Base-by-base conservation (phyloP, 2,888 invertebrate species). In the Aethes cnicana region DNA sequence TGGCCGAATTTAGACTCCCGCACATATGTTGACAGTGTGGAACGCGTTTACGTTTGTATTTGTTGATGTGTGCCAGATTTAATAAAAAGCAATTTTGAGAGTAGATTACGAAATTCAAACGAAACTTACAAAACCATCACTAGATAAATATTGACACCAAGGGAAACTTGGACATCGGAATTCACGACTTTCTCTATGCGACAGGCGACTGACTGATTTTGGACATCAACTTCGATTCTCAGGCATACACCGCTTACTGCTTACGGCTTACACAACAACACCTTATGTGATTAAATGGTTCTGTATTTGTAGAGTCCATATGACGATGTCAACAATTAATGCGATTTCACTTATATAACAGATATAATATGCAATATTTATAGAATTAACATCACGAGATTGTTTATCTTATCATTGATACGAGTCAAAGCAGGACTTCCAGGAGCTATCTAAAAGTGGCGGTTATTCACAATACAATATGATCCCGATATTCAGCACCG, bases 111-210 rank as follows among this genome's bases (percentile, higher is more conserved):
- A 20, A 59, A 59, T 66, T 62, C 57, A 61, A 67, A 60, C 48
- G 68, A 72, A 65, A 70, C 72, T 75, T 68, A 74, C 60, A 68
- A 69, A 76, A 74, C 69, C 62, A 53, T 64, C 55, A 63, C 59
- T 69, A 62, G 53, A 68, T 69, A 69, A 76, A 77, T 70, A 72
- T 75, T 74, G 69, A 71, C 68, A 67, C 58, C 61, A 60, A 57
- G 59, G 66, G 61, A 64, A 75, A 79, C 65, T 69, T 72, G 55
- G 58, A 64, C 62, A 62, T 65, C 58, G 64, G 65, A 68, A 72
- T 76, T 72, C 59, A 67, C 59, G 48, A 77, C 84, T 85, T 84
- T 84, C 84, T 79, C 79, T 75, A 62, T 56, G 61, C 60, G 58
- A 63, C 61, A 55, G 64, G 39, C 53, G 36, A 56, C 53, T 53